Percentiles rank a stretch among this genome's conserved stretches.
Conservation (phyloP, 1,140 invertebrate genomes). For the Drosophila nebulosa region DNA sequence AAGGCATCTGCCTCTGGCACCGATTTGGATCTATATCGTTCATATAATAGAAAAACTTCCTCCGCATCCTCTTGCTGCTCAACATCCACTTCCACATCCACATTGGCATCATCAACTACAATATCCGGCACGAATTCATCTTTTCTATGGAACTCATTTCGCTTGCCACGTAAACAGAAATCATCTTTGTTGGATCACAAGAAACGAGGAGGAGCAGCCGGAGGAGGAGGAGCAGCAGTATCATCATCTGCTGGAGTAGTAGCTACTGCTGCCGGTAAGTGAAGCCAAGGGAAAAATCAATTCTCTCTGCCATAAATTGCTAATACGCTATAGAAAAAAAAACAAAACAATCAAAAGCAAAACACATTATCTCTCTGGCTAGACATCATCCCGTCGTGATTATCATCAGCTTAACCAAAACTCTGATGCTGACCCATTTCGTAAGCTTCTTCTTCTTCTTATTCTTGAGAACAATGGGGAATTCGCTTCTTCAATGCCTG, state of each 20-base stretch:
- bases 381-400: neutral
- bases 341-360: neutral
- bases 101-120: conserved; percentile 27
- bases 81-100: conserved; percentile 12
- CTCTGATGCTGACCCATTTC: conserved; percentile 36
- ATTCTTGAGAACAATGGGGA: conserved; percentile 34
- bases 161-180: conserved; percentile 71
- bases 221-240: neutral
- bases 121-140: conserved; percentile 34
- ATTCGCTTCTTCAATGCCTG: conserved; percentile 22
- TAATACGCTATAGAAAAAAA: neutral
- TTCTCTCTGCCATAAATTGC: conserved; percentile 5
- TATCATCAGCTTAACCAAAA: conserved; percentile 11
- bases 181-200: conserved; percentile 38
- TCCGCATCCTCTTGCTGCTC: conserved; percentile 6
- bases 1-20: conserved; percentile 25
- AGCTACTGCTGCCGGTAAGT: neutral
- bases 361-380: conserved; percentile 10
- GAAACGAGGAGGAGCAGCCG: conserved; percentile 21
- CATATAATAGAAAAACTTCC: conserved; percentile 29
- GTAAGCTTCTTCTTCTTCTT: neutral
- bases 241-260: neutral
- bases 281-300: conserved; percentile 36
- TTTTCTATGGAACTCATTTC: conserved; percentile 78
- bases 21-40: conserved; percentile 59